These are phyloP conservation scores for Agriopis aurantiaria DNA, from an alignment of 2,888 invertebrate genomes.

Conservation along the genomic window DNA sequence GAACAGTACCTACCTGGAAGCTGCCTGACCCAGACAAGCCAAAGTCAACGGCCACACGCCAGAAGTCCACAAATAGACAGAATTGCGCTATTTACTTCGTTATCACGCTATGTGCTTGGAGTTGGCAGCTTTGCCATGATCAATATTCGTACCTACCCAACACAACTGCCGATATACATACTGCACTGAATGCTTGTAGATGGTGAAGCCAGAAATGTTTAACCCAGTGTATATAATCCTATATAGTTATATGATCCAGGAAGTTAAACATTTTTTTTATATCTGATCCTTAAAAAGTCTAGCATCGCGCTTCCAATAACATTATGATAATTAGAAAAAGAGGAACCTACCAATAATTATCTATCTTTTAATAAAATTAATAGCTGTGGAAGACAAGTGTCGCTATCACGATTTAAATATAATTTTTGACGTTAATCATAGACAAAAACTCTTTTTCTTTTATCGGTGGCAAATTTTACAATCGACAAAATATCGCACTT, in stretches of 20 bases:
- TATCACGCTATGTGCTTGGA: conserved; percentile 7
- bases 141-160: neutral
- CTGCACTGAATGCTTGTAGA: neutral
- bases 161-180: neutral
- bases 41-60: conserved; percentile 17
- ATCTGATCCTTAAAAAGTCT: neutral
- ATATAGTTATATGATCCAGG: neutral
- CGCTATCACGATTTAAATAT: too few relatives aligned
- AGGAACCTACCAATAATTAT: too few relatives aligned
- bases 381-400: too few relatives aligned
- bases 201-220: conserved; percentile 2
- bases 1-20: conserved; percentile 8
- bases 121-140: conserved; percentile 20
- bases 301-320: too few relatives aligned
- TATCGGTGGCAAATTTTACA: too few relatives aligned
- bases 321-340: too few relatives aligned
- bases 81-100: conserved; percentile 9
- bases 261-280: neutral
- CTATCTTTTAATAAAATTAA: too few relatives aligned
- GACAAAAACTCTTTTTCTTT: too few relatives aligned
- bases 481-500: too few relatives aligned
- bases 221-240: neutral
- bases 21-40: conserved; percentile 4
- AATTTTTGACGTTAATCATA: too few relatives aligned
- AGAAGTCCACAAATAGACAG: conserved; percentile 5